Conservation (phyloP, 2,888 invertebrate genomes). For the Spisula subtruncata region DNA sequence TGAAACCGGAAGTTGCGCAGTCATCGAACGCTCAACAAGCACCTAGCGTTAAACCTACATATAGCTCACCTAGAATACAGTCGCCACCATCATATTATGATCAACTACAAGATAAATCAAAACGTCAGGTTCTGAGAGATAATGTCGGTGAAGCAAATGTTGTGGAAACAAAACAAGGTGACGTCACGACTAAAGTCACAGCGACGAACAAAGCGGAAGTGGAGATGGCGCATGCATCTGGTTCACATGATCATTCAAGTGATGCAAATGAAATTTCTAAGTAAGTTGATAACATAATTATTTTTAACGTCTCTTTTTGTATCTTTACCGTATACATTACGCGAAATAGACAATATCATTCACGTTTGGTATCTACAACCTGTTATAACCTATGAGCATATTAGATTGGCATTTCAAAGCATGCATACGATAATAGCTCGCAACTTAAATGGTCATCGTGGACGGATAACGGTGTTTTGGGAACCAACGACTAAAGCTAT, state of each 20-base stretch:
- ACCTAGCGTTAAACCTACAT: not conserved
- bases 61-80: not conserved
- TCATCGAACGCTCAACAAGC: not conserved
- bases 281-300: conserved; percentile 46
- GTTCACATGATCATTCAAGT: conserved; percentile 48
- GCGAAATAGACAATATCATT: conserved; percentile 10
- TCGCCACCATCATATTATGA: conserved; percentile 42
- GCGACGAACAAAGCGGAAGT: conserved; percentile 54
- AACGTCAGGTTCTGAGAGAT: not conserved
- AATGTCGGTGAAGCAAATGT: conserved; percentile 15
- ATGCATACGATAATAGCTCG: no score
- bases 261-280: conserved; percentile 52
- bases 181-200: conserved; percentile 51
- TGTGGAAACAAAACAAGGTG: conserved; percentile 15
- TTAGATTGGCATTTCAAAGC: not conserved
- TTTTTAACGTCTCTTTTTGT: no score
- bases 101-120: not conserved
- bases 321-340: no score
- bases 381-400: not conserved
- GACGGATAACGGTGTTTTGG: no score
- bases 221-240: conserved; percentile 47
- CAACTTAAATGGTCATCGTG: no score
- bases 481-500: no score
- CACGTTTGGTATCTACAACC: not conserved
- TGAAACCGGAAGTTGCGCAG: not conserved